Base-by-base conservation (phyloP, 1,140 invertebrate genomes). In the Drosophila bifasciata region DNA sequence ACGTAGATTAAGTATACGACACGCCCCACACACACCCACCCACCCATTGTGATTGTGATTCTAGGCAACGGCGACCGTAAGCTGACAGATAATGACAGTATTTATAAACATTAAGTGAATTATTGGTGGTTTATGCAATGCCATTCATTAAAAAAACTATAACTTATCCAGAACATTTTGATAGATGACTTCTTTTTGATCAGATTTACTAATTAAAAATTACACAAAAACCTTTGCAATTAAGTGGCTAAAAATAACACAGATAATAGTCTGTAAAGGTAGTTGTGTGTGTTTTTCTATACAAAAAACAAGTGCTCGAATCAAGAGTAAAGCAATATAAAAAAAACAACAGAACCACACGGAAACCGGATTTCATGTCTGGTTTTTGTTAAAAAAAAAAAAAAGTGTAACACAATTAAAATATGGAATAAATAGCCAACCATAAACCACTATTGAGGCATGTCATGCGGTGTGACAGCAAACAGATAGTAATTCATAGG, bases 321-420 rank as follows among this genome's bases (percentile, higher is more conserved):
- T 75, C 75, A 62, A 67, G 48, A 66, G 76, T 46, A 67, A 57
- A 70, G 57, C 57, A n/a, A n/a, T n/a, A n/a, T n/a, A n/a, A n/a
- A n/a, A n/a, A n/a, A n/a, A n/a, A n/a, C 40, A 61, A 63, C 77
- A 58, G 55, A 64, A 32, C 46, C 45, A 53, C 41, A 32, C 43
- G 51, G 55, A 72, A 84, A 84, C 80, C 80, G 80, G 80, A 84
- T 85, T 79, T 60, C 58, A 59, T 74, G 74, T 52, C 73, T 16
- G 68, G 78, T 43, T 68, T 69, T 69, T 61, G 68, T 73, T 83
- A 43, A 21, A 62, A 50, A 67, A 60, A 52, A 48, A 59, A 46
- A 7, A 55, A 62, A 70, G 56, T 75, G 46, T 58, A 55, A 46
- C 62, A 64, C 51, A 69, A 70, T 53, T 55, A 60, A 57, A 50